Conservation (phyloP, 2,797 vertebrate genomes). For the Epinephelus malabaricus region DNA sequence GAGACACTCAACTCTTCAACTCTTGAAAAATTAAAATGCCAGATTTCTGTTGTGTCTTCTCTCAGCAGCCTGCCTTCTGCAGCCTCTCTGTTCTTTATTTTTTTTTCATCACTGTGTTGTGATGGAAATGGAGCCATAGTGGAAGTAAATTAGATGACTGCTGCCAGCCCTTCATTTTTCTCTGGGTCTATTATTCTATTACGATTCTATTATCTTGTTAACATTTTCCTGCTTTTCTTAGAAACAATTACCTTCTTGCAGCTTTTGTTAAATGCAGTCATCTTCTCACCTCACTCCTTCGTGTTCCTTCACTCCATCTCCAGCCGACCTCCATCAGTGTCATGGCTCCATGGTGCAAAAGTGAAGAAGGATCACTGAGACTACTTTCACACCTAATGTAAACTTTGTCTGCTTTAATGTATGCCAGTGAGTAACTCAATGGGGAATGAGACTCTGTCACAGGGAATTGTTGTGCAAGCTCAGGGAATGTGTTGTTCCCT, state of each 20-base stretch:
- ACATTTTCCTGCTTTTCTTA: conserved; percentile 27
- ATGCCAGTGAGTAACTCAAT: background rate
- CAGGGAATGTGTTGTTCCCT: background rate
- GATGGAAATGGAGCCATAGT: conserved; percentile 29
- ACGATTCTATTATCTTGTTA: conserved; percentile 31
- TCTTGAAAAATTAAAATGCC: background rate
- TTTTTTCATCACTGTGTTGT: background rate
- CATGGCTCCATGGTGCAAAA: background rate
- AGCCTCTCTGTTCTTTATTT: background rate
- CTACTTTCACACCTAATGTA: background rate
- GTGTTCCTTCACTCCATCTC: background rate
- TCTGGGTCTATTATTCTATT: conserved; percentile 35
- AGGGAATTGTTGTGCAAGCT: background rate
- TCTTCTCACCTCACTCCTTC: background rate
- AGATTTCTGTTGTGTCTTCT: conserved; percentile 10
- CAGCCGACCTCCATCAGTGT: background rate
- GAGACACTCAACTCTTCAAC: conserved; percentile 9
- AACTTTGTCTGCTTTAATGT: background rate
- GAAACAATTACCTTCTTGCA: conserved; percentile 34
- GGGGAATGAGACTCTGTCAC: background rate
- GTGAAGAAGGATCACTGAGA: background rate
- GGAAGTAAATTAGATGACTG: conserved; percentile 42
- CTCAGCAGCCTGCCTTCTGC: conserved; percentile 1
- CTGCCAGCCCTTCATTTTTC: conserved; percentile 30
- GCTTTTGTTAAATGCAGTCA: conserved; percentile 28